Percentiles rank a stretch among this genome's conserved stretches.
Evolutionary conservation across 1,140 invertebrate genomes (phyloP).

Genomic region (Lordiphosa clarofinis): DNA sequence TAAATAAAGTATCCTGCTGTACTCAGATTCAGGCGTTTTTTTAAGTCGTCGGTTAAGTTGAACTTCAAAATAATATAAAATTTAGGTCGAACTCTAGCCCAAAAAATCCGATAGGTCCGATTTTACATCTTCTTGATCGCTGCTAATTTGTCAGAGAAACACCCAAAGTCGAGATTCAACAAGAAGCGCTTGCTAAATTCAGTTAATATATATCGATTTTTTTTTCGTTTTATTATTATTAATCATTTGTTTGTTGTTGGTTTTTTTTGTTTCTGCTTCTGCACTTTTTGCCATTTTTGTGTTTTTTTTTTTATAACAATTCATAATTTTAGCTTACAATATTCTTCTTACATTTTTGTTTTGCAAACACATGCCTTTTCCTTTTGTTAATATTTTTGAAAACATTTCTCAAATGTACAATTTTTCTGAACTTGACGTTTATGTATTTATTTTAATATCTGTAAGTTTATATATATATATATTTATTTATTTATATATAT

Average conservation of each 20-base stretch:
- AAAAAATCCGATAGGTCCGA: too few relatives aligned
- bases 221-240: slow-evolving; percentile 41
- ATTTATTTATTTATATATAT: slow-evolving; percentile 42
- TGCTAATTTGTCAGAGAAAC: too few relatives aligned
- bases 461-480: slow-evolving; percentile 34
- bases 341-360: slow-evolving; percentile 50
- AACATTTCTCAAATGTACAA: slow-evolving; percentile 65
- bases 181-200: too few relatives aligned
- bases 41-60: too few relatives aligned
- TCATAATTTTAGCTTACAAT: slow-evolving; percentile 76
- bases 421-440: slow-evolving; percentile 58
- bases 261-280: slow-evolving; percentile 33
- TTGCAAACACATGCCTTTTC: slow-evolving; percentile 41
- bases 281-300: slow-evolving; percentile 60
- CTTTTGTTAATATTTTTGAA: slow-evolving; percentile 35
- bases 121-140: too few relatives aligned
- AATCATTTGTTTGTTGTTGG: slow-evolving; percentile 20
- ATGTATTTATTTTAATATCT: slow-evolving; percentile 64
- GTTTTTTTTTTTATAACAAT: slow-evolving; percentile 75
- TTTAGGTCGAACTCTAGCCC: too few relatives aligned
- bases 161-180: too few relatives aligned
- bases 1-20: too few relatives aligned
- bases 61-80: too few relatives aligned
- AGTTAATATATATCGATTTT: slow-evolving; percentile 50
- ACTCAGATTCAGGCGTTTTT: too few relatives aligned